A percentile compares a stretch with the other conserved stretches of the same genome.
These are phyloP conservation scores for Pampusana beccarii DNA, from an alignment of 2,113 vertebrate genomes.

Conservation along the genomic window DNA sequence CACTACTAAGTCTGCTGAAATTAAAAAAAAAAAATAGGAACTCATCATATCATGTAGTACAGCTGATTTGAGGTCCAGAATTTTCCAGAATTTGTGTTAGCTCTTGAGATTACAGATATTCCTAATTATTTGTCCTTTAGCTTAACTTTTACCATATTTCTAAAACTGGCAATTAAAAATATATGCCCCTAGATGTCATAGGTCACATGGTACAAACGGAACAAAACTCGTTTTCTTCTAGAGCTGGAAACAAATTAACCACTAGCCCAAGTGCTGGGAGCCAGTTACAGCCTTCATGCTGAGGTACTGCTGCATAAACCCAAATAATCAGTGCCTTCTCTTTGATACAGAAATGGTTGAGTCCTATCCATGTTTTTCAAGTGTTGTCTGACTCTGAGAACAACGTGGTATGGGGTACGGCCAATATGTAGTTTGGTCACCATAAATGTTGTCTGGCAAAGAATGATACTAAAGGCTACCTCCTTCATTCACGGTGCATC, in stretches of 20 bases:
- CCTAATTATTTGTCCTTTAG: background rate
- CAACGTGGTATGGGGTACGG: accelerated
- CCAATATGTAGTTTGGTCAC: background rate
- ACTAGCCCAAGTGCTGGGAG: background rate
- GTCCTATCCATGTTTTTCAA: background rate
- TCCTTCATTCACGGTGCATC: background rate
- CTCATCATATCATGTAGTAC: background rate
- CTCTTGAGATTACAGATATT: slow-evolving; percentile 33
- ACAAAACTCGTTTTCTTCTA: background rate
- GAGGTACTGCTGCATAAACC: background rate
- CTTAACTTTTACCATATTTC: background rate
- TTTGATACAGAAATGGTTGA: background rate
- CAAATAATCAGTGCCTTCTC: background rate
- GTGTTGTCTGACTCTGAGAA: background rate
- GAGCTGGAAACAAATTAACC: background rate
- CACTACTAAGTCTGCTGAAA: background rate
- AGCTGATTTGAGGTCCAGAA: slow-evolving; percentile 14
- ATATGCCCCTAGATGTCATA: background rate
- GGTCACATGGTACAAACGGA: background rate
- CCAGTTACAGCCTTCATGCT: background rate
- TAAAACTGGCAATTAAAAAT: background rate
- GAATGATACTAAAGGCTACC: background rate
- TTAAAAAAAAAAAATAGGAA: background rate
- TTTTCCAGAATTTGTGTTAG: slow-evolving; percentile 31
- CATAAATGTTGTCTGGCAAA: background rate